phyloP scores from a whole-genome alignment of 2,797 vertebrate species.

The Pipistrellus pipistrellus region DNA sequence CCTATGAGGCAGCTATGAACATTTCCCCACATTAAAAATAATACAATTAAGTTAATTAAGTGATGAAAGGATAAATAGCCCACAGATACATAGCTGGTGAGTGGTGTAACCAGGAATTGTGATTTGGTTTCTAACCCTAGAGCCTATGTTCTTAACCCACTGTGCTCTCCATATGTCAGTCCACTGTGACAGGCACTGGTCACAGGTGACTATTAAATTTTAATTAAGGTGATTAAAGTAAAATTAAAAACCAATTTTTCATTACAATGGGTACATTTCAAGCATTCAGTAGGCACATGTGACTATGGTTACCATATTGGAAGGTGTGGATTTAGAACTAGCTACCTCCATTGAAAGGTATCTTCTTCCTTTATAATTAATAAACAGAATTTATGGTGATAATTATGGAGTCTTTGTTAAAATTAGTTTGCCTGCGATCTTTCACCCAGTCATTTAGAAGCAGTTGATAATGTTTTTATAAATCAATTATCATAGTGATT shows the following conservation, averaged over 20 bases:
- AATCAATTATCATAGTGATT: not conserved
- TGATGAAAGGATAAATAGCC: not conserved
- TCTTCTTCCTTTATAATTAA: not conserved
- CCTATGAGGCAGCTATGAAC: not conserved
- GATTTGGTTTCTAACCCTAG: not conserved
- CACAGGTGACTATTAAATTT: not conserved
- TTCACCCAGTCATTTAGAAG: not conserved
- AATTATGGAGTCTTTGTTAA: not conserved
- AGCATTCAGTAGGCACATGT: not conserved
- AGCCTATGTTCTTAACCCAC: not conserved
- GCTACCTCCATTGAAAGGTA: not conserved
- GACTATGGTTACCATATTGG: not conserved
- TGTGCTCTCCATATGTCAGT: not conserved
- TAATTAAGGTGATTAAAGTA: not conserved
- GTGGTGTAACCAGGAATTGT: not conserved
- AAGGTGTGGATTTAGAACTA: not conserved
- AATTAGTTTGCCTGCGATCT: not conserved
- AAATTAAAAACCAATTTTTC: conserved; percentile 8
- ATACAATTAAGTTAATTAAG: not conserved
- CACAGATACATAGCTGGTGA: not conserved
- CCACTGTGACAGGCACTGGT: not conserved
- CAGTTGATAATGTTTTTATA: not conserved
- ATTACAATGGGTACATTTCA: not conserved
- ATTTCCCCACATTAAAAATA: not conserved
- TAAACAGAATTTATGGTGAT: not conserved